A percentile compares a stretch with the other conserved stretches of the same genome.
Evolutionary conservation across 2,888 invertebrate genomes (phyloP).

Genomic region (Drosophila rubida): DNA sequence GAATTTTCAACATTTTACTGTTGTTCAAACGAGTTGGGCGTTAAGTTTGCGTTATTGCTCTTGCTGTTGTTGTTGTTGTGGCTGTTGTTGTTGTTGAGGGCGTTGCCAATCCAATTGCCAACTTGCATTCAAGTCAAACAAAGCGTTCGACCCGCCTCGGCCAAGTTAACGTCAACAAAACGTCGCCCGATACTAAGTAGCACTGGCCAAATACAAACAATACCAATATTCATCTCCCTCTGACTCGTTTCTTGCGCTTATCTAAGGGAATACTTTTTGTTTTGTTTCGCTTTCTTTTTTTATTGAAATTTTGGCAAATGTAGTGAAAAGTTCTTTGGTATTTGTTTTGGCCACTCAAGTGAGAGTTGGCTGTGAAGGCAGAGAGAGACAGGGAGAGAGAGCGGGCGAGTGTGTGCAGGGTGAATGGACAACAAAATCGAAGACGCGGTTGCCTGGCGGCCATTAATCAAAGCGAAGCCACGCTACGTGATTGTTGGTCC

Average conservation of each 20-base stretch:
- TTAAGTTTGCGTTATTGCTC: slow-evolving; percentile 21
- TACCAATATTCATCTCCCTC: slow-evolving; percentile 40
- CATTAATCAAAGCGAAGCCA: slow-evolving; percentile 65
- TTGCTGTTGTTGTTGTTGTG: slow-evolving; percentile 32
- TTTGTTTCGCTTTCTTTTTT: not conserved
- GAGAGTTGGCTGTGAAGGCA: slow-evolving; percentile 1
- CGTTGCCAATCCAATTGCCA: slow-evolving; percentile 72
- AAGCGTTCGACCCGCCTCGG: slow-evolving; percentile 36
- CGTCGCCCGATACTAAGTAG: slow-evolving; percentile 51
- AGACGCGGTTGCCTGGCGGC: slow-evolving; percentile 57
- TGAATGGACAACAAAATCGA: slow-evolving; percentile 43
- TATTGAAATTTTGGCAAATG: slow-evolving; percentile 58
- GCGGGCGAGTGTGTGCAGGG: not conserved
- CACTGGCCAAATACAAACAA: slow-evolving; percentile 45
- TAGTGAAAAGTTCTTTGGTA: slow-evolving; percentile 62
- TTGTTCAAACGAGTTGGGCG: slow-evolving; percentile 61
- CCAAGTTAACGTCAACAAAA: slow-evolving; percentile 64
- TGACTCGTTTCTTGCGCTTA: not conserved
- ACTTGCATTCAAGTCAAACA: slow-evolving; percentile 72
- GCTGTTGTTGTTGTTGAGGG: slow-evolving; percentile 49
- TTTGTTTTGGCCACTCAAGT: slow-evolving; percentile 58
- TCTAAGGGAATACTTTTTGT: slow-evolving; percentile 23
- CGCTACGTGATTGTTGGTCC: slow-evolving; percentile 66
- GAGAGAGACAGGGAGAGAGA: not conserved
- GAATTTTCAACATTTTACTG: slow-evolving; percentile 52